Evolutionary conservation across 2,113 vertebrate species (phyloP).

Genomic region (Megaceryle torquata): DNA sequence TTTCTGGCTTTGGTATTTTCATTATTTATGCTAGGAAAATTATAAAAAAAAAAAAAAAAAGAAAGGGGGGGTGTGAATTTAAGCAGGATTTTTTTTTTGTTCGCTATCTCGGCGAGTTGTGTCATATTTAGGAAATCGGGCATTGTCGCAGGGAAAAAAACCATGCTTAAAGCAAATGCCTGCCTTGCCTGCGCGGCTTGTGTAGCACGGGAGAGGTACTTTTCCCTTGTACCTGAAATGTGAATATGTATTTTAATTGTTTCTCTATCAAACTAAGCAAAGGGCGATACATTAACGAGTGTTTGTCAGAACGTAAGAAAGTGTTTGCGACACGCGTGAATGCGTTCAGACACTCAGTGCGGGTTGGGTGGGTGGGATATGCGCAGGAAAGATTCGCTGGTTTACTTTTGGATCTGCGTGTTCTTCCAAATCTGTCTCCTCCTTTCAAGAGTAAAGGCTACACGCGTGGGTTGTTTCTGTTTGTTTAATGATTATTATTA

Average conservation of each 20-base stretch:
- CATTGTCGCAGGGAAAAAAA: neutral
- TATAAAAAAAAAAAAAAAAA: too few species aligned
- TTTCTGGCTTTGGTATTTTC: neutral
- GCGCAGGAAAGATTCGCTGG: neutral
- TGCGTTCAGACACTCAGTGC: neutral
- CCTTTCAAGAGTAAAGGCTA: neutral
- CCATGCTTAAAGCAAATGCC: neutral
- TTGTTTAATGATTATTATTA: neutral
- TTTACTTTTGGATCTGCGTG: neutral
- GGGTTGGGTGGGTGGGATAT: too few species aligned
- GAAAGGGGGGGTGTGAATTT: neutral
- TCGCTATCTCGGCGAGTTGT: neutral
- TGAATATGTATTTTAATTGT: neutral
- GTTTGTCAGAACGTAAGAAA: fast-evolving
- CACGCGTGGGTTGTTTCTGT: fast-evolving
- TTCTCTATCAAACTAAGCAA: neutral
- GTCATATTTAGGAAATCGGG: neutral
- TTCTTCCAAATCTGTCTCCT: neutral
- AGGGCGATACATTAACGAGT: neutral
- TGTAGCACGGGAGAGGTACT: neutral
- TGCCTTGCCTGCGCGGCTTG: fast-evolving
- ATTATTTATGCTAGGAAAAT: neutral
- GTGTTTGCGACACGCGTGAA: fast-evolving
- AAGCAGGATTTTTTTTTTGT: neutral
- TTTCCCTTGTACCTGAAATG: neutral